Evolutionary conservation across 2,888 invertebrate species (phyloP).

Genomic region (Autographa pulchrina): DNA sequence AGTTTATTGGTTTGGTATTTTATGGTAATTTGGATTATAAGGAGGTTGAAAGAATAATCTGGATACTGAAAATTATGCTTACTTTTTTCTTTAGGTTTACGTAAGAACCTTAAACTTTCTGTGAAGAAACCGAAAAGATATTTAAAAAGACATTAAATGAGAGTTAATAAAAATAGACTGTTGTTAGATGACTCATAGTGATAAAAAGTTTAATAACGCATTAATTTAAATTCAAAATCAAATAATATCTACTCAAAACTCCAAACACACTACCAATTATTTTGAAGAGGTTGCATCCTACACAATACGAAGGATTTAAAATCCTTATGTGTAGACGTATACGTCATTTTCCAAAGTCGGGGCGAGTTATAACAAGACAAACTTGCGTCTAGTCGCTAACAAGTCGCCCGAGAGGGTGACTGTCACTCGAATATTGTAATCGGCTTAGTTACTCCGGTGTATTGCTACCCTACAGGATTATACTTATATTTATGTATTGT

Average conservation of each 20-base stretch:
- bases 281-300: slow-evolving; percentile 49
- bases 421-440: slow-evolving; percentile 74
- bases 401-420: slow-evolving; percentile 68
- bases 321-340: slow-evolving; percentile 62
- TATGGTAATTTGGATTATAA: slow-evolving; percentile 8
- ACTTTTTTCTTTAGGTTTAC: too few species aligned
- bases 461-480: slow-evolving; percentile 66
- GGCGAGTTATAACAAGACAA: slow-evolving; percentile 79
- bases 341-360: slow-evolving; percentile 60
- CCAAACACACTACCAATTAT: slow-evolving; percentile 49
- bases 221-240: background rate
- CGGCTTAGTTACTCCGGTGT: slow-evolving; percentile 75
- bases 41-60: background rate
- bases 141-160: too few species aligned
- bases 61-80: background rate
- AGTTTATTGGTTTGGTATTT: slow-evolving; percentile 25
- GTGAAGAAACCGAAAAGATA: too few species aligned
- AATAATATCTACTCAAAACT: slow-evolving; percentile 4
- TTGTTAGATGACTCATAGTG: too few species aligned
- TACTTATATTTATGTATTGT: slow-evolving; percentile 29
- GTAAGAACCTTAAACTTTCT: too few species aligned
- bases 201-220: background rate
- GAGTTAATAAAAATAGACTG: too few species aligned
- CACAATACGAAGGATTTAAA: slow-evolving; percentile 58
- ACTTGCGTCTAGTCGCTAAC: slow-evolving; percentile 77